Evolutionary conservation across 2,888 invertebrate species (phyloP).

Genomic region (Malthinus seriepunctatus): DNA sequence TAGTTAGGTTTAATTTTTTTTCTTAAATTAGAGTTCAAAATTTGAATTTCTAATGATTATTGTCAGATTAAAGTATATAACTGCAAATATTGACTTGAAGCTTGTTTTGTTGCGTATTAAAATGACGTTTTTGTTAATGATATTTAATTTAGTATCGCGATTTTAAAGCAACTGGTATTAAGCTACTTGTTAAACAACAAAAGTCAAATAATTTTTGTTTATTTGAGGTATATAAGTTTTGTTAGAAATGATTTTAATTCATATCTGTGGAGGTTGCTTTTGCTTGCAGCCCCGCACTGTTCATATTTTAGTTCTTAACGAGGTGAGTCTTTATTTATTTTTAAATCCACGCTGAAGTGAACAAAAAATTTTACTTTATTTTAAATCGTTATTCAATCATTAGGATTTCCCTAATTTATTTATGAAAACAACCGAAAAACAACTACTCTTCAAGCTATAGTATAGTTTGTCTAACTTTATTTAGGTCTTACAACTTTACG

Average conservation of each 20-base stretch:
- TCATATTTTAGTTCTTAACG: constrained; percentile 23
- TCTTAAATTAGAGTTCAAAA: background rate
- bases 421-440: no score
- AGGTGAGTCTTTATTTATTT: constrained; percentile 11
- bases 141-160: constrained; percentile 16
- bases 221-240: constrained; percentile 16
- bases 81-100: constrained; percentile 14
- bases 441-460: no score
- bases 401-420: no score
- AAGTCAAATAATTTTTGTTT: constrained; percentile 11
- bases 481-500: no score
- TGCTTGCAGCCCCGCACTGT: constrained; percentile 37
- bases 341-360: no score
- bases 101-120: constrained; percentile 13
- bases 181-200: constrained; percentile 18
- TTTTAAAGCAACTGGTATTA: constrained; percentile 13
- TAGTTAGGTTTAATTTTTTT: no score
- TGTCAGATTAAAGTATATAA: background rate
- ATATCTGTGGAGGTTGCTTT: constrained; percentile 37
- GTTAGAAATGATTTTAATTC: constrained; percentile 13
- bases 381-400: no score
- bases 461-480: no score
- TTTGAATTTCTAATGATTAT: background rate
- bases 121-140: constrained; percentile 14
- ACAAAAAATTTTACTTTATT: no score